Conservation (phyloP, 2,888 invertebrate genomes). For the Mimachlamys varia region DNA sequence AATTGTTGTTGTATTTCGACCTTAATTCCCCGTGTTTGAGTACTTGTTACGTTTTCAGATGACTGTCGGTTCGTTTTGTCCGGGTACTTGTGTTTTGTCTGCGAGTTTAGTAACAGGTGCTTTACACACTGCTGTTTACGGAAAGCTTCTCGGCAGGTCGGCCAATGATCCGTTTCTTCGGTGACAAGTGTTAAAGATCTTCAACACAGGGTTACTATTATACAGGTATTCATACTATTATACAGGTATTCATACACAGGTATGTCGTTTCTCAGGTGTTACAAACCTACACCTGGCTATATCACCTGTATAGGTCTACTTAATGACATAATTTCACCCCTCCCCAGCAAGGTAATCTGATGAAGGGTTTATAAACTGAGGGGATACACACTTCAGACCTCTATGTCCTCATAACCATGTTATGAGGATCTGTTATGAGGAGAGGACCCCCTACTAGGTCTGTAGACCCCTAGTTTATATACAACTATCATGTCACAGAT, state of each 20-base stretch:
- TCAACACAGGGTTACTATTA: background rate
- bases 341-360: background rate
- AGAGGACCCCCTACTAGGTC: background rate
- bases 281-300: background rate
- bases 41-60: background rate
- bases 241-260: background rate
- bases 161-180: background rate
- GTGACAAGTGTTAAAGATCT: background rate
- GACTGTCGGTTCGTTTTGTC: background rate
- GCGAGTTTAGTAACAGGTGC: background rate
- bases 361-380: background rate
- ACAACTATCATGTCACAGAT: background rate
- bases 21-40: constrained; percentile 26
- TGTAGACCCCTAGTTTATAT: background rate
- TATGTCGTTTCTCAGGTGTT: constrained; percentile 16
- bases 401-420: background rate
- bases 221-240: background rate
- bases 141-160: background rate
- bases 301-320: background rate
- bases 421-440: too few relatives aligned
- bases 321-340: constrained; percentile 10
- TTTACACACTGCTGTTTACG: background rate
- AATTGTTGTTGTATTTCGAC: constrained; percentile 21
- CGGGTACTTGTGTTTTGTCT: background rate
- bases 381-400: constrained; percentile 11